phyloP scores from a whole-genome alignment of 2,113 vertebrate genomes.

The Brachypteracias leptosomus region DNA sequence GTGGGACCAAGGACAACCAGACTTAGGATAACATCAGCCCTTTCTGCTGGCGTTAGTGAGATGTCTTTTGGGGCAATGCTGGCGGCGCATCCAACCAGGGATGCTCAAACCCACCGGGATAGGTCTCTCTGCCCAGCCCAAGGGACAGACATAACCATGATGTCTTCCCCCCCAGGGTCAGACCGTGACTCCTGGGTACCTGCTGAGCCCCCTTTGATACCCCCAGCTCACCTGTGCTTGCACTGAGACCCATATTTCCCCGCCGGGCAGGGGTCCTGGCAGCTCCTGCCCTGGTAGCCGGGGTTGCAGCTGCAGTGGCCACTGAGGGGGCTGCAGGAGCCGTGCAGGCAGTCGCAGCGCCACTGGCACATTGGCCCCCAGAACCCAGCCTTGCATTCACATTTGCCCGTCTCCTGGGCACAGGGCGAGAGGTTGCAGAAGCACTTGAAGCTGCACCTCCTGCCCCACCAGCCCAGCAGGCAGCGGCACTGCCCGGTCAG shows the following conservation, averaged over 20 bases:
- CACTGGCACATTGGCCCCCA: constrained; percentile 82
- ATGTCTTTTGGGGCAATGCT: accelerated
- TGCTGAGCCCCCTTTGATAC: accelerated
- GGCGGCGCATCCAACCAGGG: neutral
- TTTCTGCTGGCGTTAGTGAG: neutral
- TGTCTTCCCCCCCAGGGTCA: no score
- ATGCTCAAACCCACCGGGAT: no score
- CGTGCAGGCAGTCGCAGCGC: constrained; percentile 79
- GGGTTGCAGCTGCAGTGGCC: constrained; percentile 83
- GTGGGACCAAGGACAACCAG: accelerated
- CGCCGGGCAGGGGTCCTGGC: constrained; percentile 72
- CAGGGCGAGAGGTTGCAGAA: constrained; percentile 82
- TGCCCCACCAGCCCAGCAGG: constrained; percentile 82
- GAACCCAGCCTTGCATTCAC: constrained; percentile 77
- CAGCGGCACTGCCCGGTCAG: constrained; percentile 83
- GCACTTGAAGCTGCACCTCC: constrained; percentile 79
- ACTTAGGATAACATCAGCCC: neutral
- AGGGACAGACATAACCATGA: accelerated
- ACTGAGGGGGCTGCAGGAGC: constrained; percentile 67
- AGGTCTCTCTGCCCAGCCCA: neutral
- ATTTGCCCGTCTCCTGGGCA: constrained; percentile 78
- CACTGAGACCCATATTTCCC: constrained; percentile 84
- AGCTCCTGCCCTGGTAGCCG: constrained; percentile 80
- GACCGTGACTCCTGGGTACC: neutral
- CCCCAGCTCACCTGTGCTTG: constrained; percentile 72